phyloP scores from a whole-genome alignment of 2,113 vertebrate species.

The Ranitomeya variabilis region DNA sequence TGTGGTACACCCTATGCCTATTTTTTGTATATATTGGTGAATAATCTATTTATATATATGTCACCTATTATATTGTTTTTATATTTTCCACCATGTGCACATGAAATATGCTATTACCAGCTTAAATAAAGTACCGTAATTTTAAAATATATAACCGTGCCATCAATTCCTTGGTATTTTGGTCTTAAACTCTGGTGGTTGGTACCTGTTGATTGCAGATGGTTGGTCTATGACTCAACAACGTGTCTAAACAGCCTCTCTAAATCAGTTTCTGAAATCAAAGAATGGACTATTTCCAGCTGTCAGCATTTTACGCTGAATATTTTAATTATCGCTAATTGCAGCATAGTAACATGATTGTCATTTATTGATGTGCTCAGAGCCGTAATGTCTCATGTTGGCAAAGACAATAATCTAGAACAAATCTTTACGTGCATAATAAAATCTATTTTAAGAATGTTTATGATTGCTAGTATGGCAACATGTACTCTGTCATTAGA shows the following conservation, averaged over 20 bases:
- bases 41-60: no score
- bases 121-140: no score
- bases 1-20: no score
- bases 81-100: no score
- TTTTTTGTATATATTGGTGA: no score
- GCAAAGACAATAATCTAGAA: neutral
- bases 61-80: no score
- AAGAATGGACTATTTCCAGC: neutral
- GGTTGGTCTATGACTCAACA: conserved; percentile 26
- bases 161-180: no score
- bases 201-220: no score
- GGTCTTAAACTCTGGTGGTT: no score
- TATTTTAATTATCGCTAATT: conserved; percentile 8
- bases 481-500: neutral
- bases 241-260: neutral
- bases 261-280: neutral
- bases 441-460: neutral
- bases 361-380: neutral
- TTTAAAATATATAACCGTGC: no score
- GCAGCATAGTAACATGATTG: neutral
- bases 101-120: no score
- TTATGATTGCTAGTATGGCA: neutral
- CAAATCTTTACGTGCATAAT: neutral
- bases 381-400: neutral
- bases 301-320: neutral